Percentiles rank a stretch among this genome's conserved stretches.
Conservation (phyloP, 1,140 invertebrate species). For the Lepidotrigona ventralis region DNA sequence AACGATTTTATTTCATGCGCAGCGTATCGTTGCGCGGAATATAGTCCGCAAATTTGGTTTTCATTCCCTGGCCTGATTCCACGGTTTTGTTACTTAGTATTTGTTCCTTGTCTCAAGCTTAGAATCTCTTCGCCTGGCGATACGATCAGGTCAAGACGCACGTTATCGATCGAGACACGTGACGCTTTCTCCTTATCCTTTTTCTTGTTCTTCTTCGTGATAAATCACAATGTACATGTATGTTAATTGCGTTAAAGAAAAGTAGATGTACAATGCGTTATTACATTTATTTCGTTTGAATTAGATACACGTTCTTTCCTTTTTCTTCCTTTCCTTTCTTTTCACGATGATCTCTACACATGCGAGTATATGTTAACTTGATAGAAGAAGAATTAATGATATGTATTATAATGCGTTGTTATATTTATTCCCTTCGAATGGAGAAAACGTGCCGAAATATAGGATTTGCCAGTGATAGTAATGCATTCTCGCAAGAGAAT, state of each 20-base stretch:
- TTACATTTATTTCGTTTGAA: neutral
- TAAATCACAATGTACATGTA: neutral
- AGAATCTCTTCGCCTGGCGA: neutral
- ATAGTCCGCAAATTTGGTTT: neutral
- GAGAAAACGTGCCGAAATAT: neutral
- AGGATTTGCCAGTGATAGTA: neutral
- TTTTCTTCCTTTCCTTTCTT: too few relatives aligned
- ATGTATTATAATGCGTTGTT: too few relatives aligned
- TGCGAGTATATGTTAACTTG: too few relatives aligned
- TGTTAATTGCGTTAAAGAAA: too few relatives aligned
- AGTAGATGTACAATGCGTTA: neutral
- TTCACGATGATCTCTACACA: too few relatives aligned
- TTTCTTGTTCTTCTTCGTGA: neutral
- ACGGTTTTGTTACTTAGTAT: neutral
- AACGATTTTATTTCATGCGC: conserved; percentile 37
- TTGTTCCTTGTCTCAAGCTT: neutral
- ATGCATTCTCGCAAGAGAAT: neutral
- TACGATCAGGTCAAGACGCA: neutral
- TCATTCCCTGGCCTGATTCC: neutral
- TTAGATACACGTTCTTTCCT: neutral
- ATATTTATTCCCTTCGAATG: neutral
- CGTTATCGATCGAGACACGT: neutral
- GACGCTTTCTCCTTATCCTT: neutral
- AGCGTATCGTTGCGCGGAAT: conserved; percentile 3
- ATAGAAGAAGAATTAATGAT: neutral